phyloP scores from a whole-genome alignment of 2,888 invertebrate species.

The Alloscopus bannaensis region DNA sequence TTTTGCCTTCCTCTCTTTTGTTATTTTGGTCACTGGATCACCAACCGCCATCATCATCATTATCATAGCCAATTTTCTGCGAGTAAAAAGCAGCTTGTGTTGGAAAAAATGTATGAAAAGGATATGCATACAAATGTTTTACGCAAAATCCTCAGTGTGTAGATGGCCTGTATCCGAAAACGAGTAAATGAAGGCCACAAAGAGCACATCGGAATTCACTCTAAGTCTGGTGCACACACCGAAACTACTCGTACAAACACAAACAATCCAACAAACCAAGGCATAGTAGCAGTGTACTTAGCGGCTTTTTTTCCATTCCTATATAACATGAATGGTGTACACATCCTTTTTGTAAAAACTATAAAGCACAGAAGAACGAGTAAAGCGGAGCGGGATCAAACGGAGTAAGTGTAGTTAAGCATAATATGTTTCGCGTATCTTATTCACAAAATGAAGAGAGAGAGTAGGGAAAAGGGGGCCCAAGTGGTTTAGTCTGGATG shows the following conservation, averaged over 20 bases:
- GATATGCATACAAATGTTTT: not conserved
- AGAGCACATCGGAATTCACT: conserved; percentile 44
- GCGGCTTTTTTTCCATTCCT: conserved; percentile 40
- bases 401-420: conserved; percentile 17
- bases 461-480: conserved; percentile 42
- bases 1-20: not conserved
- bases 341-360: too few relatives aligned
- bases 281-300: conserved; percentile 29
- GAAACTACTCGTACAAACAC: not conserved
- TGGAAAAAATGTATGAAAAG: not conserved
- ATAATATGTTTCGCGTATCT: conserved; percentile 5
- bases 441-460: conserved; percentile 25
- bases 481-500: conserved; percentile 53
- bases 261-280: conserved; percentile 25
- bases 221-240: conserved; percentile 18
- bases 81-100: not conserved
- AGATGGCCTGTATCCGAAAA: not conserved
- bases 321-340: conserved; percentile 24
- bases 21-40: conserved; percentile 55
- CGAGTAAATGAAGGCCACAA: conserved; percentile 33
- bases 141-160: not conserved
- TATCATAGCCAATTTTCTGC: conserved; percentile 19
- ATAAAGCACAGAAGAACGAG: too few relatives aligned
- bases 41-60: conserved; percentile 38
- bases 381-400: conserved; percentile 33